A percentile compares a stretch with the other conserved stretches of the same genome.
Evolutionary conservation across 2,888 invertebrate species (phyloP).

Genomic region (Lasioglossum lativentre): DNA sequence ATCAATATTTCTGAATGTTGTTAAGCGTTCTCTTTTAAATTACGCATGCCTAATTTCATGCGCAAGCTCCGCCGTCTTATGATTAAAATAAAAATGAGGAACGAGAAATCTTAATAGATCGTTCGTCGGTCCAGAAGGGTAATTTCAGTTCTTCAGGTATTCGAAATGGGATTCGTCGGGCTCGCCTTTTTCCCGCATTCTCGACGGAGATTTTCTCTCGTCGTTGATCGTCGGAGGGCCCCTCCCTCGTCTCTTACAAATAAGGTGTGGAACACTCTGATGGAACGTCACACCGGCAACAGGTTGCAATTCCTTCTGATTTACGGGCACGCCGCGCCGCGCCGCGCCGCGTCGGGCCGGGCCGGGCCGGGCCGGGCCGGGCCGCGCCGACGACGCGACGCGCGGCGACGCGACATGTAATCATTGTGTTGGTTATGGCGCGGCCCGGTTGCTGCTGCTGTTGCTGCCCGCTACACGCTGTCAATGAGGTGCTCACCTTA

Average conservation of each 20-base stretch:
- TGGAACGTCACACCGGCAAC: constrained; percentile 36
- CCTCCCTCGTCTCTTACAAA: not conserved
- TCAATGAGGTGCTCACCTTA: constrained; percentile 67
- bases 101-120: not conserved
- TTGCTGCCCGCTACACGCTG: constrained; percentile 44
- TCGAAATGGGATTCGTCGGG: not conserved
- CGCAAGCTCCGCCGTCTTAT: too few species aligned
- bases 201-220: not conserved
- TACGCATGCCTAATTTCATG: too few species aligned
- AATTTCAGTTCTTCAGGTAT: not conserved
- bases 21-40: too few species aligned
- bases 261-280: constrained; percentile 23
- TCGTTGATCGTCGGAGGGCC: not conserved
- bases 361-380: constrained; percentile 19
- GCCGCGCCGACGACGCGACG: too few species aligned
- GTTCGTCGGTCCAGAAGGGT: not conserved
- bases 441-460: constrained; percentile 3
- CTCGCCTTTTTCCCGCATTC: not conserved
- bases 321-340: constrained; percentile 49
- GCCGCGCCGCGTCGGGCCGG: constrained; percentile 6
- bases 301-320: constrained; percentile 60
- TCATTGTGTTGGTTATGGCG: constrained; percentile 59
- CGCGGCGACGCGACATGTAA: constrained; percentile 51
- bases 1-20: too few species aligned
- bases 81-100: too few species aligned